Conservation (phyloP, 2,888 invertebrate genomes). For the Archips crataeganus region DNA sequence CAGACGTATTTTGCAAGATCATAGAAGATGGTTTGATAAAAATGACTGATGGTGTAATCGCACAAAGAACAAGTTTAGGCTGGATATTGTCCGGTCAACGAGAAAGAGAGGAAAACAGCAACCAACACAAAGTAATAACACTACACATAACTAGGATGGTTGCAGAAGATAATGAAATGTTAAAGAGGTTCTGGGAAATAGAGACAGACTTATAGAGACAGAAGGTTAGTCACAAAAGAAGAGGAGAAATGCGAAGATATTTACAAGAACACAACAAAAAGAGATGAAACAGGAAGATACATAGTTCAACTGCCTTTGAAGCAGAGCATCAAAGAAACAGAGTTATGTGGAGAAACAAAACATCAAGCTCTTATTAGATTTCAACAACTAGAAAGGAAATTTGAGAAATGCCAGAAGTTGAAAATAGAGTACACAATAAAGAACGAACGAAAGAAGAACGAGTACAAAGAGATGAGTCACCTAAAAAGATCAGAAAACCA, state of each 20-base stretch:
- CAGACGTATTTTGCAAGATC: too few species aligned
- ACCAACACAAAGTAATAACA: neutral
- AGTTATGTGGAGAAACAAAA: neutral
- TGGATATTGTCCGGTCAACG: too few species aligned
- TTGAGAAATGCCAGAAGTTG: conserved; percentile 13
- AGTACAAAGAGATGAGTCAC: neutral
- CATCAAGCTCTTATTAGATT: conserved; percentile 24
- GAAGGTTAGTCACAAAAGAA: neutral
- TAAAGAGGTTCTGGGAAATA: conserved; percentile 48
- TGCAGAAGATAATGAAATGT: conserved; percentile 43
- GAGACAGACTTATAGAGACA: conserved; percentile 42
- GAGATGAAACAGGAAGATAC: conserved; percentile 5
- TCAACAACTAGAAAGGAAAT: conserved; percentile 22
- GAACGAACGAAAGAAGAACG: neutral
- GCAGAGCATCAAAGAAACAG: neutral
- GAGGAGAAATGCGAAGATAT: conserved; percentile 22
- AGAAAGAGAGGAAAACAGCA: too few species aligned
- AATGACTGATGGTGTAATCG: too few species aligned
- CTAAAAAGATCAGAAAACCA: too few species aligned
- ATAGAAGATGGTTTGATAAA: too few species aligned
- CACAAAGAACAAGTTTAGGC: too few species aligned
- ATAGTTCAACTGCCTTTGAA: conserved; percentile 12
- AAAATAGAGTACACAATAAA: conserved; percentile 28
- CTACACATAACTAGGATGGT: conserved; percentile 36
- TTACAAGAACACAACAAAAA: neutral